Evolutionary conservation across 2,113 vertebrate genomes (phyloP).

Genomic region (Trochalopteron elliotii): DNA sequence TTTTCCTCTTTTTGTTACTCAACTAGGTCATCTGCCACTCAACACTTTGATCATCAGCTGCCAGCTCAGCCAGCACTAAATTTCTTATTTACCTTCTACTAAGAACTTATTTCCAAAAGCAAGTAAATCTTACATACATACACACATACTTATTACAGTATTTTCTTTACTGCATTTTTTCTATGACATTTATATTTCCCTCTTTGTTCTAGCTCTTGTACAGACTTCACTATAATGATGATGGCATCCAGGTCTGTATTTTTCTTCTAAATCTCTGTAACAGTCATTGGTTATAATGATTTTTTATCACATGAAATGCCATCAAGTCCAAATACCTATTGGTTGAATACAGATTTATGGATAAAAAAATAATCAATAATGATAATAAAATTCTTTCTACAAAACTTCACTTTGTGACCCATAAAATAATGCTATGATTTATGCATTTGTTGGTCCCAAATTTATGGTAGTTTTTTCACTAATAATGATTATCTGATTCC

Average conservation of each 20-base stretch:
- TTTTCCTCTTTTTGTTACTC: background rate
- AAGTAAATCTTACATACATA: background rate
- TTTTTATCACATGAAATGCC: background rate
- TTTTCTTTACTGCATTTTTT: background rate
- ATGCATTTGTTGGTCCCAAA: background rate
- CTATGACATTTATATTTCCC: background rate
- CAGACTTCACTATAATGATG: background rate
- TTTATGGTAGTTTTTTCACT: background rate
- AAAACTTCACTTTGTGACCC: background rate
- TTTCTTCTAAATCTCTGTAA: background rate
- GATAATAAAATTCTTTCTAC: background rate
- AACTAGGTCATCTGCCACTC: background rate
- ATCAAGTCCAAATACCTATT: background rate
- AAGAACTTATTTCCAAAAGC: background rate
- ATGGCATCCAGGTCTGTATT: background rate
- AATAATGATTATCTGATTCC: conserved; percentile 11
- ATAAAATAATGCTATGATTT: background rate
- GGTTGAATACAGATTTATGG: background rate
- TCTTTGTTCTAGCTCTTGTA: background rate
- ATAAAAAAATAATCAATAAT: background rate
- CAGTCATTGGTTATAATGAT: background rate
- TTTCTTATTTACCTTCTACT: background rate
- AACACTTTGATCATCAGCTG: background rate
- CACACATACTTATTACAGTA: background rate
- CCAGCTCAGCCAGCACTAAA: background rate